A percentile compares a stretch with the other conserved stretches of the same genome.
Conservation (phyloP, 2,113 vertebrate genomes). For the Cyanoramphus novaezelandiae region DNA sequence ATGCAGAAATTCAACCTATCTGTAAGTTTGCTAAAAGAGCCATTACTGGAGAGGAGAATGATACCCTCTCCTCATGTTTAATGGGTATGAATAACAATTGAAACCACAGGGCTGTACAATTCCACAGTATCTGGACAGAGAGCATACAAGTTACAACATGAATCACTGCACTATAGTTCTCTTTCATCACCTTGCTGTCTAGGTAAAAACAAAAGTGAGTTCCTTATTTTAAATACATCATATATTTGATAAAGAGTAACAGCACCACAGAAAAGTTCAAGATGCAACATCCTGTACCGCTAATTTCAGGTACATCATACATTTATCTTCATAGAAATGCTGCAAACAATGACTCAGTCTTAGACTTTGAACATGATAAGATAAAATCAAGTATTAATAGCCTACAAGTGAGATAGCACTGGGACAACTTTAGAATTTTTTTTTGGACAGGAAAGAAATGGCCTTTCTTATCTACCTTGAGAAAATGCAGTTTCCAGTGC, state of each 20-base stretch:
- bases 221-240: not conserved
- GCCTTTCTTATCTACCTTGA: not conserved
- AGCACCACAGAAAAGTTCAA: not conserved
- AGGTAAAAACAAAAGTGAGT: not conserved
- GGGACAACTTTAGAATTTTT: not conserved
- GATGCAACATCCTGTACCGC: not conserved
- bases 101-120: not conserved
- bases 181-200: not conserved
- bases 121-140: not conserved
- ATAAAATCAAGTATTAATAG: not conserved
- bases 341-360: not conserved
- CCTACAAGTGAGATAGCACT: not conserved
- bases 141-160: not conserved
- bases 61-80: not conserved
- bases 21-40: not conserved
- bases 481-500: not conserved
- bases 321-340: not conserved
- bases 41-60: not conserved
- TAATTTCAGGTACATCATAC: not conserved
- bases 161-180: not conserved
- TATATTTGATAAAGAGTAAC: not conserved
- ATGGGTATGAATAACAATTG: not conserved
- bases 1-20: not conserved
- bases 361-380: not conserved
- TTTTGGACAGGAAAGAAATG: not conserved